Evolutionary conservation across 2,113 vertebrate species (phyloP).

Genomic region (Cololabis saira): DNA sequence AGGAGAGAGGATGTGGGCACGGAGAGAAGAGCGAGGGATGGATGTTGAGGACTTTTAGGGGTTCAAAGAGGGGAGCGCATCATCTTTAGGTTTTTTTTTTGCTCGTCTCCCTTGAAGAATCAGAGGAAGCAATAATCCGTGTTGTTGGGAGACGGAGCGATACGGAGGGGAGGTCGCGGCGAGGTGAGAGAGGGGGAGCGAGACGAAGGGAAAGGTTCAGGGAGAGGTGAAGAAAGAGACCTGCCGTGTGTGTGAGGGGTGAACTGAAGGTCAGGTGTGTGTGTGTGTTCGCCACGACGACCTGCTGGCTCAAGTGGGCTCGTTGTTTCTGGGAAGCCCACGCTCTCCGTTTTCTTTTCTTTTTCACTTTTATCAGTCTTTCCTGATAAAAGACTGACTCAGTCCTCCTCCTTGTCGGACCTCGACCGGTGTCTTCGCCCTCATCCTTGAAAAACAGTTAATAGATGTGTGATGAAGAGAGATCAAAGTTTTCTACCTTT

Average conservation of each 20-base stretch:
- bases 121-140: slow-evolving; percentile 69
- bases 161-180: slow-evolving; percentile 60
- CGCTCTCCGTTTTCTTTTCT: not conserved
- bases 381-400: no score
- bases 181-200: slow-evolving; percentile 72
- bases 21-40: not conserved
- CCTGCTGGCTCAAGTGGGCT: slow-evolving; percentile 54
- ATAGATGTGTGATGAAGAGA: no score
- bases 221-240: slow-evolving; percentile 68
- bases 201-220: slow-evolving; percentile 71
- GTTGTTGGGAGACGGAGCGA: slow-evolving; percentile 60
- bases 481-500: no score
- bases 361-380: slow-evolving; percentile 53
- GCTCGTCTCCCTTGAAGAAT: slow-evolving; percentile 57
- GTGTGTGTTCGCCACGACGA: slow-evolving; percentile 33
- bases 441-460: no score
- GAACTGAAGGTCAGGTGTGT: slow-evolving; percentile 59
- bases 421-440: not conserved
- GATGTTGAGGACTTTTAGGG: not conserved
- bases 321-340: slow-evolving; percentile 33
- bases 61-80: slow-evolving; percentile 45
- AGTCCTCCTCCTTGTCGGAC: slow-evolving; percentile 16
- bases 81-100: slow-evolving; percentile 41
- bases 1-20: not conserved
- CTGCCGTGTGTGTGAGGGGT: slow-evolving; percentile 50